These are phyloP conservation scores for Nasalis larvatus DNA, from an alignment of 2,113 vertebrate species.

Conservation along the genomic window DNA sequence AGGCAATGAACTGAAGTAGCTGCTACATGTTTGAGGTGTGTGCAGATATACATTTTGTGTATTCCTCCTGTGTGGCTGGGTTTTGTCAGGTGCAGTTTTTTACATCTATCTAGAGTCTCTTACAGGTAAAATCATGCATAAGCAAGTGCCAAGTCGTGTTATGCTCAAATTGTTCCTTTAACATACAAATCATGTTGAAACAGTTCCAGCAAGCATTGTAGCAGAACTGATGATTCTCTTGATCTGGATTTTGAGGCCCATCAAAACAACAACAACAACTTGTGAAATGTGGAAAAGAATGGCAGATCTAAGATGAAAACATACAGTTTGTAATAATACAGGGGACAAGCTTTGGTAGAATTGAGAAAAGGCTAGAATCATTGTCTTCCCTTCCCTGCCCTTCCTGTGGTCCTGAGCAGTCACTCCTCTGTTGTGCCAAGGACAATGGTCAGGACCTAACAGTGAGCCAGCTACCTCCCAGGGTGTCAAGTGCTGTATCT, in stretches of 20 bases:
- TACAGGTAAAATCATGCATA: not conserved
- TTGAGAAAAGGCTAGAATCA: not conserved
- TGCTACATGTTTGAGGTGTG: not conserved
- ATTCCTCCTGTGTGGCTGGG: rapidly evolving
- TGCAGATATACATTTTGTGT: not conserved
- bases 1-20: not conserved
- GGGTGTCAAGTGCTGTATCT: not conserved
- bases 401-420: not conserved
- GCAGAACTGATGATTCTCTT: not conserved
- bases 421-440: not conserved
- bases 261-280: not conserved
- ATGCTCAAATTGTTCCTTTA: not conserved
- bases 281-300: not conserved
- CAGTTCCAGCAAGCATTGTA: not conserved
- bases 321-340: not conserved
- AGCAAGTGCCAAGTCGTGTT: not conserved
- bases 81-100: not conserved
- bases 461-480: not conserved
- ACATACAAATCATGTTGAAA: not conserved
- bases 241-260: not conserved
- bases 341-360: not conserved
- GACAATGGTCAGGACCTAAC: not conserved
- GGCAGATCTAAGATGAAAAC: not conserved
- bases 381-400: not conserved
- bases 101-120: not conserved